A percentile compares a stretch with the other conserved stretches of the same genome.
Conservation (phyloP, 2,113 vertebrate genomes). For the Ageneiosus marmoratus region DNA sequence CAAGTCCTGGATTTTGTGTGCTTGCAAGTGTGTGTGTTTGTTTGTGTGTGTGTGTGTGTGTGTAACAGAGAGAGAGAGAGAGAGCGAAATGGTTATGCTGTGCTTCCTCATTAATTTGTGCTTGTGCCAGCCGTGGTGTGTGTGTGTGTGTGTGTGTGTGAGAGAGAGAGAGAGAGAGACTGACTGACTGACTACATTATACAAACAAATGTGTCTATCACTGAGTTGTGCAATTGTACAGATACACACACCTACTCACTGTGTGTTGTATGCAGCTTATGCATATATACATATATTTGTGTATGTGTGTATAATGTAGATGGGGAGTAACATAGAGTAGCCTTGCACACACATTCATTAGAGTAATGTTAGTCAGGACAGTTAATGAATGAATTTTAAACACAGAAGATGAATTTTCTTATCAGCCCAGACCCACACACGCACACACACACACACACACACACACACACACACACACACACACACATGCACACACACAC, state of each 20-base stretch:
- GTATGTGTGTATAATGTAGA: constrained; percentile 25
- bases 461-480: constrained; percentile 4
- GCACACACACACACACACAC: background rate
- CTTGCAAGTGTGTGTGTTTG: too few relatives aligned
- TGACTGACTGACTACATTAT: too few relatives aligned
- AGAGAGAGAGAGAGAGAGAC: too few relatives aligned
- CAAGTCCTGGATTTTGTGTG: constrained; percentile 4
- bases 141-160: constrained; percentile 25
- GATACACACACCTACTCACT: too few relatives aligned
- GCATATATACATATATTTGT: background rate
- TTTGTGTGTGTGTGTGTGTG: background rate
- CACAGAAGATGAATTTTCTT: background rate
- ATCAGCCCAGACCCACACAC: background rate
- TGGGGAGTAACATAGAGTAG: background rate
- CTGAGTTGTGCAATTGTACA: too few relatives aligned
- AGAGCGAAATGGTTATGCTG: background rate
- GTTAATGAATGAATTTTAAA: constrained; percentile 35
- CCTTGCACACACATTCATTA: constrained; percentile 20
- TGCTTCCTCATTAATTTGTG: constrained; percentile 21
- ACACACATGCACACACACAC: background rate
- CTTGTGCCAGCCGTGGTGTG: background rate
- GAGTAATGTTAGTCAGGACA: constrained; percentile 6
- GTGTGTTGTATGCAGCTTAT: too few relatives aligned
- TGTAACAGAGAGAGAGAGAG: background rate
- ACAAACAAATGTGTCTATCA: too few relatives aligned